A percentile compares a stretch with the other conserved stretches of the same genome.
phyloP scores from a whole-genome alignment of 2,888 invertebrate genomes.

The Unio pictorum region DNA sequence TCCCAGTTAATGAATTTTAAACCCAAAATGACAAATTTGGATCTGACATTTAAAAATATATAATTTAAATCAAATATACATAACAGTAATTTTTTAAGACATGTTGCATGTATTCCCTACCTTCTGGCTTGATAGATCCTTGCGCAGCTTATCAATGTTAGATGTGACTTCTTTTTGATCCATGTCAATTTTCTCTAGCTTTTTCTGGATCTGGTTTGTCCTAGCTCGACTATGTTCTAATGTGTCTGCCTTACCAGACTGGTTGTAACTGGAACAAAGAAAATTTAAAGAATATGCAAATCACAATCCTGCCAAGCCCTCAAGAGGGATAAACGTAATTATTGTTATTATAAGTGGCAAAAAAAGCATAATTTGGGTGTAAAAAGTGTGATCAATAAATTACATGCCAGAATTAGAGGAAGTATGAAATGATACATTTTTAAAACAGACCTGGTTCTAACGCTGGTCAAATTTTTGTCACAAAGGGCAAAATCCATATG shows the following conservation, averaged over 20 bases:
- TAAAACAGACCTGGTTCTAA: too few relatives aligned
- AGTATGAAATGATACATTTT: too few relatives aligned
- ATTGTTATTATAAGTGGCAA: neutral
- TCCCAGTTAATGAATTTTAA: too few relatives aligned
- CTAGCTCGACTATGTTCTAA: constrained; percentile 33
- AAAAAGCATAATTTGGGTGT: neutral
- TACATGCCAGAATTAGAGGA: too few relatives aligned
- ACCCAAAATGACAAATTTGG: too few relatives aligned
- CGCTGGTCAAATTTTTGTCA: too few relatives aligned
- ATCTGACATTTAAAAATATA: too few relatives aligned
- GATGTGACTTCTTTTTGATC: constrained; percentile 71
- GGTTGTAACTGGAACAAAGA: constrained; percentile 46
- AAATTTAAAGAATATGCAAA: neutral
- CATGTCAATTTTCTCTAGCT: constrained; percentile 77
- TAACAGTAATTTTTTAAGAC: too few relatives aligned
- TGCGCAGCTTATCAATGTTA: constrained; percentile 53
- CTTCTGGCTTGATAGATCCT: constrained; percentile 62
- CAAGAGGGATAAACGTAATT: neutral
- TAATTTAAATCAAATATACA: too few relatives aligned
- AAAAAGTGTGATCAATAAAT: neutral
- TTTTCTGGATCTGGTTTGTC: constrained; percentile 30
- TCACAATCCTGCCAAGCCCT: neutral
- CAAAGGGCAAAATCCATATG: too few relatives aligned
- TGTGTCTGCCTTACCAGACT: constrained; percentile 52
- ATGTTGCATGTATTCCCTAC: constrained; percentile 22